These are phyloP conservation scores for Equus quagga DNA, from an alignment of 2,113 vertebrate genomes.

Conservation along the genomic window DNA sequence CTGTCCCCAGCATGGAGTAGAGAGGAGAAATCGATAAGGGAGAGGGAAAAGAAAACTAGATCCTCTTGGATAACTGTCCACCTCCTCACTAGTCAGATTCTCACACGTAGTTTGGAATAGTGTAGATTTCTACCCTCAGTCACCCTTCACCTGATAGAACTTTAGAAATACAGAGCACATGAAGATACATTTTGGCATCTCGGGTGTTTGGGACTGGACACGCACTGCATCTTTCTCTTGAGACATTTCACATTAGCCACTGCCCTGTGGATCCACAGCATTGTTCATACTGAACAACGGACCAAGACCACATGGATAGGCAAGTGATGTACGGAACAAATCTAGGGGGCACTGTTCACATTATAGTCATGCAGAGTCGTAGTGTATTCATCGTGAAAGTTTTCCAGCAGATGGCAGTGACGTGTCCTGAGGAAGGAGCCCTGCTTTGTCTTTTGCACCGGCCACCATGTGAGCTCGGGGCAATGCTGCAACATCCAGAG, in stretches of 20 bases:
- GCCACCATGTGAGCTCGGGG: neutral
- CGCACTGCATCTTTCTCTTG: neutral
- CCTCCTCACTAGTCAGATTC: neutral
- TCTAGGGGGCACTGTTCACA: neutral
- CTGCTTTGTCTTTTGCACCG: neutral
- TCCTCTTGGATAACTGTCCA: neutral
- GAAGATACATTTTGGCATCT: neutral
- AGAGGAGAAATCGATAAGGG: neutral
- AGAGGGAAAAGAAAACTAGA: neutral
- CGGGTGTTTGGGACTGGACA: neutral
- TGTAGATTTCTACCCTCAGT: neutral
- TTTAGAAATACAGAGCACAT: neutral
- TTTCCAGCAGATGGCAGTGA: slow-evolving; percentile 45
- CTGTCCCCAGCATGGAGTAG: neutral
- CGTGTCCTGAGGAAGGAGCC: neutral
- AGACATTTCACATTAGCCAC: neutral
- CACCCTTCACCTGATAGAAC: neutral
- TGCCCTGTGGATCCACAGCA: neutral
- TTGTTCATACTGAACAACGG: neutral
- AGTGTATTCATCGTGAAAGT: neutral
- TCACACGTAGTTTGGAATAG: neutral
- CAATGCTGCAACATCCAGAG: neutral
- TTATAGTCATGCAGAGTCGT: fast-evolving
- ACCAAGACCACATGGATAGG: neutral
- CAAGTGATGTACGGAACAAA: neutral